These are phyloP conservation scores for Xiphophorus hellerii DNA, from an alignment of 2,113 vertebrate genomes.

Conservation along the genomic window DNA sequence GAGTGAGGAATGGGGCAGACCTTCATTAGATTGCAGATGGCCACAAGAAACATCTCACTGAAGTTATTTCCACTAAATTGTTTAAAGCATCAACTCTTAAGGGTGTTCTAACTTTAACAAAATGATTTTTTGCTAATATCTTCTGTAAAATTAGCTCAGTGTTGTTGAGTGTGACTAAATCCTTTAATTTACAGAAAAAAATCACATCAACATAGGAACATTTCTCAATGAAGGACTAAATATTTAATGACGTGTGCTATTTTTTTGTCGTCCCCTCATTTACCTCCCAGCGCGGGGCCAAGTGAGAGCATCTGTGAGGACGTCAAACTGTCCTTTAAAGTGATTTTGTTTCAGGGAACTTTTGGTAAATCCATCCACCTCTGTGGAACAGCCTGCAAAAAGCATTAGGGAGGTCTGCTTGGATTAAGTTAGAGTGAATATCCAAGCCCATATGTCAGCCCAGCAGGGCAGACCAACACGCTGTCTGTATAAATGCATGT, in stretches of 20 bases:
- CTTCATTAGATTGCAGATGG: too few relatives aligned
- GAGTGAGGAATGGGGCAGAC: too few relatives aligned
- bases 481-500: slow-evolving; percentile 28
- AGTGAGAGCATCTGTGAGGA: slow-evolving; percentile 1
- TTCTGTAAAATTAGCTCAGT: not conserved
- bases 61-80: too few relatives aligned
- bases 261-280: not conserved
- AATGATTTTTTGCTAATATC: too few relatives aligned
- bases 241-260: not conserved
- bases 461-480: slow-evolving; percentile 32
- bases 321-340: slow-evolving; percentile 15
- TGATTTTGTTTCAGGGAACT: not conserved
- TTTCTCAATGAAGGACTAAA: not conserved
- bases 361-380: slow-evolving; percentile 2
- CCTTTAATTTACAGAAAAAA: not conserved
- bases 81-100: too few relatives aligned
- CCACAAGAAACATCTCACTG: too few relatives aligned
- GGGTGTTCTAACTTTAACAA: too few relatives aligned
- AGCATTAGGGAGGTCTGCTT: slow-evolving; percentile 16
- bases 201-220: not conserved
- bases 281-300: not conserved
- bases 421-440: slow-evolving; percentile 22
- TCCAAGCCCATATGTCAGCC: slow-evolving; percentile 38
- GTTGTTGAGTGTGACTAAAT: not conserved
- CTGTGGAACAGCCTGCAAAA: slow-evolving; percentile 9